phyloP scores from a whole-genome alignment of 2,797 vertebrate genomes.

The Pampus argenteus region DNA sequence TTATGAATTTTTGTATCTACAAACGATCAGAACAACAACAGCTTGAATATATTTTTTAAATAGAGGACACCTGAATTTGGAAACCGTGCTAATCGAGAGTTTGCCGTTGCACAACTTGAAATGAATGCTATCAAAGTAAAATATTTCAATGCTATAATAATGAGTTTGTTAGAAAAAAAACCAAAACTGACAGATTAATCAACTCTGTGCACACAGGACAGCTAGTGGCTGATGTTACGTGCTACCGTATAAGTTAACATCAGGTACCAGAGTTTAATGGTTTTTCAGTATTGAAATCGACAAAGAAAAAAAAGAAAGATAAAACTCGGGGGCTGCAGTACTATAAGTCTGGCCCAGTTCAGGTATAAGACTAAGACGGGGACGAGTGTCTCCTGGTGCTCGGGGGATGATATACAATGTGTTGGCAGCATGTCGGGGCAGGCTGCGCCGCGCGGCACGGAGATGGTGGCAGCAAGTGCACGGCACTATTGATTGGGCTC shows the following conservation, averaged over 20 bases:
- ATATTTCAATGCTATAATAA: background rate
- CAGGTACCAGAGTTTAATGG: background rate
- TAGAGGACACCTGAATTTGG: too few relatives aligned
- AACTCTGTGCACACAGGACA: background rate
- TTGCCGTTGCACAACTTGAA: too few relatives aligned
- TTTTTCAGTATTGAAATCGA: background rate
- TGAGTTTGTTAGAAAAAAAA: background rate
- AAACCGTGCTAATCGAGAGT: too few relatives aligned
- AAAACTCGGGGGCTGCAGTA: slow-evolving; percentile 1
- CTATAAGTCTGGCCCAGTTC: slow-evolving; percentile 39
- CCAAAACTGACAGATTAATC: background rate
- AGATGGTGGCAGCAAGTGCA: slow-evolving; percentile 66
- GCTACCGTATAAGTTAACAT: background rate
- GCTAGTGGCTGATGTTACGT: background rate
- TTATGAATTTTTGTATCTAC: too few relatives aligned
- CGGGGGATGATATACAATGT: slow-evolving; percentile 51
- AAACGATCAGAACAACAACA: too few relatives aligned
- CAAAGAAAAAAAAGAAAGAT: background rate
- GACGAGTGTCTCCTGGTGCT: slow-evolving; percentile 42
- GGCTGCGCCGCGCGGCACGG: slow-evolving; percentile 49
- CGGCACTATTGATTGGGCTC: slow-evolving; percentile 84
- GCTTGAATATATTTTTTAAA: too few relatives aligned
- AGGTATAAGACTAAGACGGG: slow-evolving; percentile 42
- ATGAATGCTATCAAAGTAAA: background rate
- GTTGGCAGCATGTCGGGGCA: slow-evolving; percentile 61